phyloP scores from a whole-genome alignment of 2,888 invertebrate genomes.

The Dicyrtoma fusca region DNA sequence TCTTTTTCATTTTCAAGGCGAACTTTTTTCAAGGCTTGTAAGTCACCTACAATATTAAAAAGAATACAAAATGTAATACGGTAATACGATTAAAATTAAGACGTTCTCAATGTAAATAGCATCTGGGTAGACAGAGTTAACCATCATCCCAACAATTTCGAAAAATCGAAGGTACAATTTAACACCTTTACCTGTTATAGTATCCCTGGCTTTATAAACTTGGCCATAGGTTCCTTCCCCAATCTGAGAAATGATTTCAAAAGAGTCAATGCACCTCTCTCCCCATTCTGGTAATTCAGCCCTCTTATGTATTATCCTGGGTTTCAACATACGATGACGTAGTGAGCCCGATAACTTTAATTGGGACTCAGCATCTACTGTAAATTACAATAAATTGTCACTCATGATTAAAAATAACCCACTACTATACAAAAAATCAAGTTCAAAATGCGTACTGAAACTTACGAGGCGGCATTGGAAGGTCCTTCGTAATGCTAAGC shows the following conservation, averaged over 20 bases:
- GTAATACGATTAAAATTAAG: no score
- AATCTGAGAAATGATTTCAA: conserved; percentile 93
- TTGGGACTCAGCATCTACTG: conserved; percentile 1
- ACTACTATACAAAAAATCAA: background rate
- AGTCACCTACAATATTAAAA: conserved; percentile 63
- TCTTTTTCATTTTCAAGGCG: conserved; percentile 98
- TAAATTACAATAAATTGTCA: background rate
- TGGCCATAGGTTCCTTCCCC: conserved; percentile 99
- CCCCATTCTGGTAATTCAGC: conserved; percentile 86
- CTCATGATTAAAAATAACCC: background rate
- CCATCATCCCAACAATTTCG: background rate
- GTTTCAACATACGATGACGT: conserved; percentile 67
- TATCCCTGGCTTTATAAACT: conserved; percentile 91
- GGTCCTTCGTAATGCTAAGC: conserved; percentile 74
- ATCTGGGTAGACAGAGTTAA: background rate
- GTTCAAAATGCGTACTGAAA: conserved; percentile 22
- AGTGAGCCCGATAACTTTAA: no score
- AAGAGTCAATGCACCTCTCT: conserved; percentile 93
- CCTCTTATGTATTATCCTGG: conserved; percentile 75
- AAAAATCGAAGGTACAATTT: no score
- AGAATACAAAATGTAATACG: background rate
- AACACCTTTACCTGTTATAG: conserved; percentile 68
- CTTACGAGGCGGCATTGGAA: conserved; percentile 90
- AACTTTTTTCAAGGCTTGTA: conserved; percentile 93
- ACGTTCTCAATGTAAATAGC: no score